Percentiles rank a stretch among this genome's conserved stretches.
Evolutionary conservation across 1,140 invertebrate species (phyloP).

Genomic region (Polypedilum pembai): DNA sequence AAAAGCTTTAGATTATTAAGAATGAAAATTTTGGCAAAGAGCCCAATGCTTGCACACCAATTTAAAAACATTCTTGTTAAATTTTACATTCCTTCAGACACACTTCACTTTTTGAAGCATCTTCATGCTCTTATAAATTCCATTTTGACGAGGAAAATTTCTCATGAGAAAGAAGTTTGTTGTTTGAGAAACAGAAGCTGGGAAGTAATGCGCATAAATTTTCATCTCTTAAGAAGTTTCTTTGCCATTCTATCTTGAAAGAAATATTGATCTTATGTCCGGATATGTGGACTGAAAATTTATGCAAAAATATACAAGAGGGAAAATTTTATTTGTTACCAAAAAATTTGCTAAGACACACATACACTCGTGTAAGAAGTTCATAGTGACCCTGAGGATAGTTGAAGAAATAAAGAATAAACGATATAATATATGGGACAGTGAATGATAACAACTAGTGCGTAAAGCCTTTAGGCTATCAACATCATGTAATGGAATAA

Average conservation of each 20-base stretch:
- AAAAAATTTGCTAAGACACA: not conserved
- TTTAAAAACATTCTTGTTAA: too few relatives aligned
- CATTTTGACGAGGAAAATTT: too few relatives aligned
- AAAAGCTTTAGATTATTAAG: too few relatives aligned
- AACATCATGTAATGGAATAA: too few relatives aligned
- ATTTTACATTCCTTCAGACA: too few relatives aligned
- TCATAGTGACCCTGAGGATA: not conserved
- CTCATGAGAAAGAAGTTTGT: too few relatives aligned
- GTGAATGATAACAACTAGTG: not conserved
- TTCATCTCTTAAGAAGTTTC: not conserved
- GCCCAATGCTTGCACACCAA: too few relatives aligned
- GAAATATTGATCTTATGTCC: not conserved
- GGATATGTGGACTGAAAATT: not conserved
- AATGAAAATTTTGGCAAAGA: too few relatives aligned
- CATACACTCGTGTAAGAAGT: not conserved
- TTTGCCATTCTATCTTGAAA: not conserved
- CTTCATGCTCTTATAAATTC: too few relatives aligned
- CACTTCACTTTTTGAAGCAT: too few relatives aligned
- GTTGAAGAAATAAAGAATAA: not conserved
- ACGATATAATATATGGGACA: not conserved
- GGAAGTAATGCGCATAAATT: slow-evolving; percentile 17
- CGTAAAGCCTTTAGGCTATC: not conserved
- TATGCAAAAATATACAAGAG: not conserved
- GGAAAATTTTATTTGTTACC: not conserved
- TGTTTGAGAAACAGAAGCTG: not conserved